Conservation (phyloP, 2,888 invertebrate genomes). For the Ophion ventricosus region DNA sequence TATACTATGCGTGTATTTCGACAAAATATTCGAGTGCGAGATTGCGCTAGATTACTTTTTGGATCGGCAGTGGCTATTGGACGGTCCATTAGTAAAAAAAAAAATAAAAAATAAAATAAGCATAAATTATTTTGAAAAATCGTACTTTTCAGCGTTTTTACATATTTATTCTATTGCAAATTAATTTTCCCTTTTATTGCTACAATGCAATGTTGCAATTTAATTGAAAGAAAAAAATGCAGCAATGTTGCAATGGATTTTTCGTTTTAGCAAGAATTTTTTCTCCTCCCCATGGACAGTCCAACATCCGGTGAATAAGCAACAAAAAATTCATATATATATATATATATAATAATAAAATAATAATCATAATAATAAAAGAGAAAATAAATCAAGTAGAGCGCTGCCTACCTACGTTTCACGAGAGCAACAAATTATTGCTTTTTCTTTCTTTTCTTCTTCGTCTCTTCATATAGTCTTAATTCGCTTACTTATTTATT, state of each 20-base stretch:
- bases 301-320: slow-evolving; percentile 74
- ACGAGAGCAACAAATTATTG: slow-evolving; percentile 67
- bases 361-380: no score
- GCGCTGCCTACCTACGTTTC: slow-evolving; percentile 70
- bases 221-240: background rate
- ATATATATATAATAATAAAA: slow-evolving; percentile 27
- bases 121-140: background rate
- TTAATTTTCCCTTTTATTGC: no score
- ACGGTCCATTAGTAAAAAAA: slow-evolving; percentile 73
- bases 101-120: background rate
- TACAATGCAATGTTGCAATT: no score
- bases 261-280: background rate
- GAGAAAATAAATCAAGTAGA: slow-evolving; percentile 42
- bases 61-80: slow-evolving; percentile 76
- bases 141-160: background rate
- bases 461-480: background rate
- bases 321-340: slow-evolving; percentile 24
- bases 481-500: background rate
- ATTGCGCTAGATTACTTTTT: slow-evolving; percentile 61
- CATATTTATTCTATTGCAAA: background rate
- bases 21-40: slow-evolving; percentile 69
- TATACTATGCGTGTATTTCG: slow-evolving; percentile 57
- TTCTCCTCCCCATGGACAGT: slow-evolving; percentile 67
- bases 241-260: no score
- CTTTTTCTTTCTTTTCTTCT: slow-evolving; percentile 9